These are phyloP conservation scores for Pandemis corylana DNA, from an alignment of 2,888 invertebrate genomes.

Conservation along the genomic window DNA sequence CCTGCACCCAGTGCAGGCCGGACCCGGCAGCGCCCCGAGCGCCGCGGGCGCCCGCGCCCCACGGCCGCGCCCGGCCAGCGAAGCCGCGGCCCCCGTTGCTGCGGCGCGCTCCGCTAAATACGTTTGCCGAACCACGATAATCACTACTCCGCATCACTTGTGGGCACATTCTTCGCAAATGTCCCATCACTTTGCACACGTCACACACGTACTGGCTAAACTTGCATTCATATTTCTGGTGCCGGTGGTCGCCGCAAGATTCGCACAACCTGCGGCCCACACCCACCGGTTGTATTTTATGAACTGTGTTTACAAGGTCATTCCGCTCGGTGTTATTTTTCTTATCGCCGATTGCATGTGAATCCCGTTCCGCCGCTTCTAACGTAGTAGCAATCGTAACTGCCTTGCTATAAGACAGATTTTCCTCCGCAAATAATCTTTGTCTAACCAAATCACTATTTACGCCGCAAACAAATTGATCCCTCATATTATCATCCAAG, in stretches of 20 bases:
- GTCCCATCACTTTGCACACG: neutral
- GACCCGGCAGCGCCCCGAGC: too few species aligned
- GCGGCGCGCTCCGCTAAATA: too few species aligned
- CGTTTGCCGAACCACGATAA: too few species aligned
- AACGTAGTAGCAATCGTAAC: neutral
- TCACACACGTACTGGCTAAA: neutral
- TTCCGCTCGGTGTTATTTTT: neutral
- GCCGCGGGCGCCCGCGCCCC: too few species aligned
- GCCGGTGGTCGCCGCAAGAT: too few species aligned
- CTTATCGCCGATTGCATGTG: neutral
- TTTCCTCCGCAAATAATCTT: neutral
- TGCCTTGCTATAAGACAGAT: neutral
- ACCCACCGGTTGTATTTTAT: neutral
- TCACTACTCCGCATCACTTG: too few species aligned
- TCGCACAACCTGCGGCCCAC: too few species aligned
- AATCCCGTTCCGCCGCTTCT: neutral
- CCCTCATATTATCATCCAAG: neutral
- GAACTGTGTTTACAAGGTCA: neutral
- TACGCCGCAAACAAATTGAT: neutral
- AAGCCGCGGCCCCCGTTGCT: too few species aligned
- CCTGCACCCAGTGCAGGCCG: too few species aligned
- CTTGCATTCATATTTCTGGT: neutral
- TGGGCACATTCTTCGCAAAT: neutral
- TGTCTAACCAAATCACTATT: neutral
- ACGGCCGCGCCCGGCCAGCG: too few species aligned